phyloP scores from a whole-genome alignment of 2,797 vertebrate genomes.

The Falco cherrug region DNA sequence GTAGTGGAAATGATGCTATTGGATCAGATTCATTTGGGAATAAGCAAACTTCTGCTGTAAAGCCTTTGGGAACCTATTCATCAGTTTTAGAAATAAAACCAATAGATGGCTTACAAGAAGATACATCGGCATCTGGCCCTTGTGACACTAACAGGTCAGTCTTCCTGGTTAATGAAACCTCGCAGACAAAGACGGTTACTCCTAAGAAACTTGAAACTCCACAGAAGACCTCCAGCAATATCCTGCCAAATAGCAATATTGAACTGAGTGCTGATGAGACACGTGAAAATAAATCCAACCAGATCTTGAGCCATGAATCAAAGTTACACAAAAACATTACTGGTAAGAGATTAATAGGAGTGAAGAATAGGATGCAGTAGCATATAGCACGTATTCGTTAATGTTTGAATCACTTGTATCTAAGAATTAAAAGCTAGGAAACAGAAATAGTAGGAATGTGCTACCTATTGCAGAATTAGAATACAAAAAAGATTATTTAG shows the following conservation, averaged over 20 bases:
- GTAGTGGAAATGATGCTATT: not conserved
- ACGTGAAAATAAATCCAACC: conserved; percentile 3
- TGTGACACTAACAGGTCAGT: not conserved
- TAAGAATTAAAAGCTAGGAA: not conserved
- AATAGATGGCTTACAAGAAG: not conserved
- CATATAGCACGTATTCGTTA: not conserved
- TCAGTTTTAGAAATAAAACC: conserved; percentile 2
- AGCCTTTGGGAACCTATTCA: not conserved
- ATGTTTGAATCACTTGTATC: not conserved
- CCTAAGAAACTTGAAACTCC: conserved; percentile 15
- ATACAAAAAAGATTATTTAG: too few relatives aligned
- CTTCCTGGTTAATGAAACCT: not conserved
- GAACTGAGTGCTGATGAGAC: not conserved
- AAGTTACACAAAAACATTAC: conserved; percentile 31
- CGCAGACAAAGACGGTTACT: not conserved
- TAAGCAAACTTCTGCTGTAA: not conserved
- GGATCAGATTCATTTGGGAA: not conserved
- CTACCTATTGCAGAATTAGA: not conserved
- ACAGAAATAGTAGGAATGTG: not conserved
- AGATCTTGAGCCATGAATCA: conserved; percentile 26
- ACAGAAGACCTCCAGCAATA: conserved; percentile 13
- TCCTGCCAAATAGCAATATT: not conserved
- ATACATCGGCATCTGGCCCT: not conserved
- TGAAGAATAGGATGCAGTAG: not conserved
- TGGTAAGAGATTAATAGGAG: conserved; percentile 76